These are phyloP conservation scores for Euproctis similis DNA, from an alignment of 2,888 invertebrate genomes.

Conservation along the genomic window DNA sequence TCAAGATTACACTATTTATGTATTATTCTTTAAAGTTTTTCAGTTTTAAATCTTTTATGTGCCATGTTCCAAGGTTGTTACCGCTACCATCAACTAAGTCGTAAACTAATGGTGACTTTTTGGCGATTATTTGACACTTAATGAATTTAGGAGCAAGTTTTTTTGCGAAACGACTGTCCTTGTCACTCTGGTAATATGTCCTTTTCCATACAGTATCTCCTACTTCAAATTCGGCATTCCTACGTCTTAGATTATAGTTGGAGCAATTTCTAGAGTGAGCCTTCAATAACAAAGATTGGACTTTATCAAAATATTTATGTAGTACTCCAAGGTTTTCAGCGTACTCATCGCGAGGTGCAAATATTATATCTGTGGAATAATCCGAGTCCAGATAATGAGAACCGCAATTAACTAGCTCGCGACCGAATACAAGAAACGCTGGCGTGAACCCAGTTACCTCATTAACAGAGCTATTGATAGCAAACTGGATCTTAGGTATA, in stretches of 20 bases:
- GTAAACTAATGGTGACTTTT: neutral
- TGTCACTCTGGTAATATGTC: neutral
- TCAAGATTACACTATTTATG: too few relatives aligned
- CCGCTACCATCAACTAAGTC: neutral
- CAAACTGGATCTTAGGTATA: neutral
- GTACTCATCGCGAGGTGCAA: neutral
- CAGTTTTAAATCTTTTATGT: slow-evolving; percentile 1
- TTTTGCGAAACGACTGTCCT: slow-evolving; percentile 1
- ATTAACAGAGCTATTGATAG: slow-evolving; percentile 1
- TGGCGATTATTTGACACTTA: neutral
- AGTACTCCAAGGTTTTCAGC: neutral
- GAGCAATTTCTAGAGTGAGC: neutral
- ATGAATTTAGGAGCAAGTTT: slow-evolving; percentile 1
- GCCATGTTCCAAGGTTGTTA: neutral
- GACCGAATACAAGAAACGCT: neutral
- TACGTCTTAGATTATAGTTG: slow-evolving; percentile 1
- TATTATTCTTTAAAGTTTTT: too few relatives aligned
- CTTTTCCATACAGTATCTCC: slow-evolving; percentile 1
- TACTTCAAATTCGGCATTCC: neutral
- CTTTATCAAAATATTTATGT: neutral
- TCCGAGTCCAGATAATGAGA: slow-evolving; percentile 1
- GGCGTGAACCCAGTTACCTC: slow-evolving; percentile 1
- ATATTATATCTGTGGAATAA: neutral
- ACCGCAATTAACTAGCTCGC: slow-evolving; percentile 1
- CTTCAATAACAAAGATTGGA: neutral